Percentiles rank a stretch among this genome's conserved stretches.
Evolutionary conservation across 2,888 invertebrate species (phyloP).

Genomic region (Himalopsyche kuldschensis): DNA sequence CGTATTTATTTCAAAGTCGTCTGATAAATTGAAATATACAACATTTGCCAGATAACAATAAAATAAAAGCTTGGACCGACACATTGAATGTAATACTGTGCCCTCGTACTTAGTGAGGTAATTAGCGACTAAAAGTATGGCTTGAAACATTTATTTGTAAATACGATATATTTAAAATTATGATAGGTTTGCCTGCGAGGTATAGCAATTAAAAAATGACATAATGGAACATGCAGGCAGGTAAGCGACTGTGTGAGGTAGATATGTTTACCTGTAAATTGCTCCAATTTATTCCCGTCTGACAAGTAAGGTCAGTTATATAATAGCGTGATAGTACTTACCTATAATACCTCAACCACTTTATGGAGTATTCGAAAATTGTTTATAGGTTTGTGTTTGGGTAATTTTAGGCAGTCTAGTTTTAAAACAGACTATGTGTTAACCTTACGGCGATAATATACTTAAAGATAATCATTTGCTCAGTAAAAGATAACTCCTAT

Average conservation of each 20-base stretch:
- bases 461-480: too few species aligned
- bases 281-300: neutral
- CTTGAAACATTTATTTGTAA: neutral
- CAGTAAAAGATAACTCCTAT: too few species aligned
- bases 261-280: neutral
- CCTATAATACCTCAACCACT: neutral
- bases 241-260: neutral
- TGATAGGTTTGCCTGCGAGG: neutral
- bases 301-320: neutral
- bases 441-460: too few species aligned
- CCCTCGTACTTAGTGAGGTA: neutral
- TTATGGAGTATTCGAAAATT: neutral
- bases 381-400: neutral
- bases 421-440: neutral
- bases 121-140: too few species aligned
- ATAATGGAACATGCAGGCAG: neutral
- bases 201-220: neutral
- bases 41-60: too few species aligned
- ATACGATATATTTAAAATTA: neutral
- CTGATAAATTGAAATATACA: too few species aligned
- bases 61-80: too few species aligned
- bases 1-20: too few species aligned
- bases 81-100: too few species aligned
- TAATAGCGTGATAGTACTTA: neutral
- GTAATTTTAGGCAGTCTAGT: neutral